Base-by-base conservation (phyloP, 2,797 vertebrate species). In the Channa striata region DNA sequence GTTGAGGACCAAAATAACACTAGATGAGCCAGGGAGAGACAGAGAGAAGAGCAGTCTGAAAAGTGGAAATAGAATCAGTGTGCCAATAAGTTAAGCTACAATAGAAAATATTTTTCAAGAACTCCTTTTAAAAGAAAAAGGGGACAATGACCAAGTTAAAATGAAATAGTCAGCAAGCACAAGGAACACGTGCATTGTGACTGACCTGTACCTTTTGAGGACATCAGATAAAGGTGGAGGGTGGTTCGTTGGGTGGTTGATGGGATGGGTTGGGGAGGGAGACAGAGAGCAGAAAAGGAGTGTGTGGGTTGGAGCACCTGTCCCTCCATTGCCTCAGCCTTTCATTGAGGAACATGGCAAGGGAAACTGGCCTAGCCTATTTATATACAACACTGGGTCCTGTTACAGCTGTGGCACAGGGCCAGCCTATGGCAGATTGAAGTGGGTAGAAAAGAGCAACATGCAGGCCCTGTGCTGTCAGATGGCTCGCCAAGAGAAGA, bases 341-440 rank as follows among this genome's bases (percentile, higher is more conserved):
- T 77, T 85, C 87, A 91, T 91, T 90, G 87, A 93, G 77, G 84
- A 91, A 76, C 79, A 81, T 69, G 77, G 86, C 81, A 77, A 86
- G 73, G 70, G 75, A 80, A 84, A 87, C 74, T 42, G 79, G 78
- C 63, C 82, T 9, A 56, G 68, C 77, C 91, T 92, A 92, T 92
- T 92, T 91, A 89, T 92, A 93, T 63, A 87, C 87, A 88, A 85
- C 74, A 20, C 61, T 25, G 84, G 84, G 85, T 90, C 90, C 79
- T 47, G 75, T 92, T 93, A 89, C 89, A 85, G 89, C 77, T 67
- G 78, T 87, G 92, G 91, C 88, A 74, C 21, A 1, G 30, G 49
- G 89, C 89, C 91, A 92, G 81, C 64, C 68, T 65, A 78, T 78
- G 81, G 88, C 86, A 89, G 82, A 91, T 76, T 89, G 86, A 79